Evolutionary conservation across 2,113 vertebrate genomes (phyloP).

Genomic region (Tupaia chinensis): DNA sequence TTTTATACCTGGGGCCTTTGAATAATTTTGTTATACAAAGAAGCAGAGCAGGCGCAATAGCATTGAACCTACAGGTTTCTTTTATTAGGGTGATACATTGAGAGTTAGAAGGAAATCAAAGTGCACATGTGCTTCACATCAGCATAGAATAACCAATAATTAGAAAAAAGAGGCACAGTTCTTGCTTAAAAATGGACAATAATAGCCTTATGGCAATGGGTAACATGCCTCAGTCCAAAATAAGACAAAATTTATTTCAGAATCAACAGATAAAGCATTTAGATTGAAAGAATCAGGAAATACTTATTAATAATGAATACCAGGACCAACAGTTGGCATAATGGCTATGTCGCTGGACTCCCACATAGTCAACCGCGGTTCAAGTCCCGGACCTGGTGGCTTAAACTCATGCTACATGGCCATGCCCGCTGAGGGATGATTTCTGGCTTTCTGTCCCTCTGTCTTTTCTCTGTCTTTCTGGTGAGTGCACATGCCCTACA

Average conservation of each 20-base stretch:
- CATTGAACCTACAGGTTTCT: neutral
- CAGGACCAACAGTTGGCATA: no score
- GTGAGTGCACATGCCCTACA: no score
- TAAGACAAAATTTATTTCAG: neutral
- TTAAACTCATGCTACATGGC: no score
- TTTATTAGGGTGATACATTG: neutral
- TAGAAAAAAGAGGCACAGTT: neutral
- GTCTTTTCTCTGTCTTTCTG: no score
- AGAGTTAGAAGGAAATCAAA: neutral
- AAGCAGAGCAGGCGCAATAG: neutral
- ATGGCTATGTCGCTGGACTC: no score
- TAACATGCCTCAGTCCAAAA: neutral
- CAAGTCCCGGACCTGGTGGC: no score
- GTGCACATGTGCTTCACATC: neutral
- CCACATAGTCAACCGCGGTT: no score
- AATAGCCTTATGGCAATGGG: neutral
- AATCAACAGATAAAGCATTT: neutral
- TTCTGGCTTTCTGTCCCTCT: no score
- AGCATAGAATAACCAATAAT: neutral
- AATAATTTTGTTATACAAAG: neutral
- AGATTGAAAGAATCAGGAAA: constrained; percentile 3
- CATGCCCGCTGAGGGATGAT: no score
- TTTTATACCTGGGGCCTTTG: neutral
- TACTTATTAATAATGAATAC: neutral
- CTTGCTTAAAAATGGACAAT: neutral